Conservation (phyloP, 1,140 invertebrate genomes). For the Scylla paramamosain region DNA sequence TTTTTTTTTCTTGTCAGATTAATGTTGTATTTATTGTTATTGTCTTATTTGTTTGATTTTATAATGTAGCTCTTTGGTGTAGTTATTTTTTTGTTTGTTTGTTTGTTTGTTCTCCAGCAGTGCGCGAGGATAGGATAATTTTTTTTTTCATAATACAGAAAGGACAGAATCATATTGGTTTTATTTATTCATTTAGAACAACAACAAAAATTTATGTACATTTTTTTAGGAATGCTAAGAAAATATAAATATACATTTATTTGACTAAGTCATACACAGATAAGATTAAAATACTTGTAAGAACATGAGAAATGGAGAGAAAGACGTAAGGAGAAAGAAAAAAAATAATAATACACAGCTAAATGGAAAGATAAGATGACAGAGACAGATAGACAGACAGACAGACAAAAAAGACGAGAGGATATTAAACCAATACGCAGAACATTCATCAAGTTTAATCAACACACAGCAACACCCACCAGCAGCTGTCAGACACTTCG, state of each 20-base stretch:
- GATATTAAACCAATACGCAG: neutral
- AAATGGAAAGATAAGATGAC: neutral
- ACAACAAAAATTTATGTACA: slow-evolving; percentile 68
- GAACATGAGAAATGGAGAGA: neutral
- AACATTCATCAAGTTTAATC: neutral
- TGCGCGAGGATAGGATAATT: neutral
- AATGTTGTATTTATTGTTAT: neutral
- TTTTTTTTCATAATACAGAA: neutral
- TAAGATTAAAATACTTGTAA: slow-evolving; percentile 40
- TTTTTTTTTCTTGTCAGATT: neutral
- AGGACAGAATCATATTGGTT: slow-evolving; percentile 26
- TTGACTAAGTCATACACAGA: slow-evolving; percentile 55
- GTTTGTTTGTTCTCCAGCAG: neutral
- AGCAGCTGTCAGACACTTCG: no score
- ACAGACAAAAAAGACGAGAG: neutral
- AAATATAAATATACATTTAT: slow-evolving; percentile 50
- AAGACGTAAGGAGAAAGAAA: neutral
- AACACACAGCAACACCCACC: no score
- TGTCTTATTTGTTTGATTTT: neutral
- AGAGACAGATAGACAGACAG: neutral
- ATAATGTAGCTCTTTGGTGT: neutral
- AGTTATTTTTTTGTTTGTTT: neutral
- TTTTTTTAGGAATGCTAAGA: slow-evolving; percentile 69
- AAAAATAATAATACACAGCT: neutral
- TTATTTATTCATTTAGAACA: slow-evolving; percentile 60